Conservation (phyloP, 2,888 invertebrate genomes). For the Luperina testacea region DNA sequence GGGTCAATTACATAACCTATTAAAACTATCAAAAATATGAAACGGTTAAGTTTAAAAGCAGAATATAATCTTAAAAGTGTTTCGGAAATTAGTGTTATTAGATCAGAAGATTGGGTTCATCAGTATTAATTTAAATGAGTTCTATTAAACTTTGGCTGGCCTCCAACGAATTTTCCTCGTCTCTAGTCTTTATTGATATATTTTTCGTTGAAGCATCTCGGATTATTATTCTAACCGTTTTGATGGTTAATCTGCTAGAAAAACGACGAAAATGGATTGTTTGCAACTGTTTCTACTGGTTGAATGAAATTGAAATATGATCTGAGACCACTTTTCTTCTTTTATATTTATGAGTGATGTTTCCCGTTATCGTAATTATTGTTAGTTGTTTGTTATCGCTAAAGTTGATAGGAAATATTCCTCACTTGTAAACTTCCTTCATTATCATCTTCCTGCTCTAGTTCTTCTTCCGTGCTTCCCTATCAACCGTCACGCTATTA, state of each 20-base stretch:
- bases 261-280: constrained; percentile 32
- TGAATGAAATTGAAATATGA: constrained; percentile 41
- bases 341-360: neutral
- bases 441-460: neutral
- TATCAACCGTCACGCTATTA: neutral
- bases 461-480: neutral
- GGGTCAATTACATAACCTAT: too few relatives aligned
- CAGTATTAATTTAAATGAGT: constrained; percentile 54
- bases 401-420: neutral
- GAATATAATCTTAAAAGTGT: constrained; percentile 30
- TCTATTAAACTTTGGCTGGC: constrained; percentile 53
- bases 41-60: constrained; percentile 23
- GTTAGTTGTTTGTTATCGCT: neutral
- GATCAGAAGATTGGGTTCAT: constrained; percentile 45
- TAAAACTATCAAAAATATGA: constrained; percentile 15
- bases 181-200: constrained; percentile 52
- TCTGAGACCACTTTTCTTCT: neutral
- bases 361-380: neutral
- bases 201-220: constrained; percentile 37
- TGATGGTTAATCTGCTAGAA: constrained; percentile 34
- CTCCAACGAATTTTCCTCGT: constrained; percentile 33
- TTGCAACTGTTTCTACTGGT: constrained; percentile 32
- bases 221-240: constrained; percentile 47
- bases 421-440: neutral
- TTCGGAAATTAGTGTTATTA: constrained; percentile 48